A percentile compares a stretch with the other conserved stretches of the same genome.
Evolutionary conservation across 2,113 vertebrate genomes (phyloP).

Genomic region (Prolemur simus): DNA sequence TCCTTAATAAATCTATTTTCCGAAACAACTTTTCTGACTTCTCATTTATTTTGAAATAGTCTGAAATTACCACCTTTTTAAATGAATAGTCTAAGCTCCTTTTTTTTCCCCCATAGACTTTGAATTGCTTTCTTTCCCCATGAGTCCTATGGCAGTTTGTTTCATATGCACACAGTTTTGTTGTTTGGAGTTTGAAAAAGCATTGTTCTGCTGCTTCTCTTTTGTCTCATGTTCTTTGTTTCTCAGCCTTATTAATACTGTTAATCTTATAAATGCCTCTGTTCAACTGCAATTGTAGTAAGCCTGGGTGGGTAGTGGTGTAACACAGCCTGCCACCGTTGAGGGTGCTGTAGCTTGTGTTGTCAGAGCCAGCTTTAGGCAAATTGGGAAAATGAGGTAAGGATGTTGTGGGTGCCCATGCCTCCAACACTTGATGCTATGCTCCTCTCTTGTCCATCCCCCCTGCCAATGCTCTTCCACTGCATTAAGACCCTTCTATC

Average conservation of each 20-base stretch:
- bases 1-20: slow-evolving; percentile 38
- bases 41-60: background rate
- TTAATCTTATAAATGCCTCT: background rate
- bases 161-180: background rate
- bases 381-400: background rate
- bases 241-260: background rate
- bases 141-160: background rate
- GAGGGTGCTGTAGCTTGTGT: background rate
- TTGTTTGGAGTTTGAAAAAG: background rate
- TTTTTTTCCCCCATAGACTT: background rate
- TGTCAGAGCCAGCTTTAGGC: background rate
- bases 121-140: background rate
- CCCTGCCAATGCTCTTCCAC: background rate
- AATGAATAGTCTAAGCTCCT: background rate
- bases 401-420: no score
- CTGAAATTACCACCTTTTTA: background rate
- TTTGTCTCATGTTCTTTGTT: background rate
- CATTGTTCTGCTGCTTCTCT: background rate
- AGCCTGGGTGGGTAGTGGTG: background rate
- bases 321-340: background rate
- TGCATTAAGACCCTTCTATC: background rate
- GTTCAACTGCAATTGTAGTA: background rate
- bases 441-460: no score
- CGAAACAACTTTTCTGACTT: background rate
- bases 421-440: background rate